Evolutionary conservation across 2,888 invertebrate genomes (phyloP).

Genomic region (Brachyopa scutellaris): DNA sequence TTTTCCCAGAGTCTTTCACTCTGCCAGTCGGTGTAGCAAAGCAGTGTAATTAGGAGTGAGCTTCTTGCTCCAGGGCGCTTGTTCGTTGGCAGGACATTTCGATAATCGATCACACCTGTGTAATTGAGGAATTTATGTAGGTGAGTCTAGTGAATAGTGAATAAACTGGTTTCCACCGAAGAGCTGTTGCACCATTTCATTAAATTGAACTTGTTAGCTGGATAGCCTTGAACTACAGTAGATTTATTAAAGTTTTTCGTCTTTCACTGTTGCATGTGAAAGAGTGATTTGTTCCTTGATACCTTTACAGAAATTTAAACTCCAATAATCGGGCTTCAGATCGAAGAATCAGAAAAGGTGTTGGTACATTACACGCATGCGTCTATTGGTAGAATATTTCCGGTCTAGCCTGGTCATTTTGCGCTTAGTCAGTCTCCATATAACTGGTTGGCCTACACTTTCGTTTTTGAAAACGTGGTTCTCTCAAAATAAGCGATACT

Average conservation of each 20-base stretch:
- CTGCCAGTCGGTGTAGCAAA: background rate
- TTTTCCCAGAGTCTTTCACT: no score
- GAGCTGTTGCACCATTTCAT: background rate
- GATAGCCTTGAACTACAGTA: background rate
- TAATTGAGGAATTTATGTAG: slow-evolving; percentile 12
- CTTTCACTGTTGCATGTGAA: background rate
- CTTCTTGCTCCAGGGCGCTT: background rate
- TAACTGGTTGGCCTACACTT: no score
- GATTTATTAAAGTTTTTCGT: background rate
- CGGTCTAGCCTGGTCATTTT: no score
- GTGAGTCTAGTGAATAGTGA: background rate
- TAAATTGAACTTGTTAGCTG: background rate
- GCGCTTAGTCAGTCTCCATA: no score
- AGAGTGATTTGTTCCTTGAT: no score
- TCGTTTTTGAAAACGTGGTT: no score
- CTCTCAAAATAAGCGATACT: no score
- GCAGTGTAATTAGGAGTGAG: slow-evolving; percentile 12
- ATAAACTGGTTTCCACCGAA: background rate
- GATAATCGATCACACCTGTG: slow-evolving; percentile 30
- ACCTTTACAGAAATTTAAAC: no score
- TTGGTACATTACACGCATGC: no score
- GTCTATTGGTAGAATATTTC: no score
- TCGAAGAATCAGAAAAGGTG: no score
- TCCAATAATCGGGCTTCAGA: no score
- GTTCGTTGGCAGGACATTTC: slow-evolving; percentile 17